Percentiles rank a stretch among this genome's conserved stretches.
These are phyloP conservation scores for Dryobotodes eremita DNA, from an alignment of 2,888 invertebrate genomes.

Conservation along the genomic window DNA sequence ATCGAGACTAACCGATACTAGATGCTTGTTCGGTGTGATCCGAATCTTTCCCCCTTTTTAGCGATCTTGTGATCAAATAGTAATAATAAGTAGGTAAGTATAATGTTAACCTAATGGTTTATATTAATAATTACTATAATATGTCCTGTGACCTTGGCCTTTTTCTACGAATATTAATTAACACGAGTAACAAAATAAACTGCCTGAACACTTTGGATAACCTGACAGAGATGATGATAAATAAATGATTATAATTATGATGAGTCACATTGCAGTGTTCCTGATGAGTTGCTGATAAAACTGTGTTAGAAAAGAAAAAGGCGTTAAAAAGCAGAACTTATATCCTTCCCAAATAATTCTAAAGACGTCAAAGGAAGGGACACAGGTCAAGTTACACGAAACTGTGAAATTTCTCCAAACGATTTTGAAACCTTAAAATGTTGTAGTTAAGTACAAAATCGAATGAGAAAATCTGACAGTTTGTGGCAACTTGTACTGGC, in stretches of 20 bases:
- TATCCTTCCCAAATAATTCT: neutral
- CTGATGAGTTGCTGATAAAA: neutral
- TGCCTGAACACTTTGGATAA: neutral
- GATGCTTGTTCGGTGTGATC: neutral
- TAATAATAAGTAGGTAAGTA: too few species aligned
- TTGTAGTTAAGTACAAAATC: too few species aligned
- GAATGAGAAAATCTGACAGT: too few species aligned
- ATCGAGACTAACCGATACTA: neutral
- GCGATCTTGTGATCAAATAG: neutral
- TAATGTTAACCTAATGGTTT: too few species aligned
- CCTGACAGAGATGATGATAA: neutral
- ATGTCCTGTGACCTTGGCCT: neutral
- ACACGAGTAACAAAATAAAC: neutral
- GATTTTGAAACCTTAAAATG: too few species aligned
- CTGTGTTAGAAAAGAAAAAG: neutral
- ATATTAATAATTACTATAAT: neutral
- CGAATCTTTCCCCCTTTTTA: neutral
- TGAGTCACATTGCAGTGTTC: neutral
- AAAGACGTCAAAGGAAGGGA: slow-evolving; percentile 14
- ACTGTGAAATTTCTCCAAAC: too few species aligned
- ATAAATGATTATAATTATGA: too few species aligned
- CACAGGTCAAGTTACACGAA: too few species aligned
- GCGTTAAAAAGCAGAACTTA: neutral
- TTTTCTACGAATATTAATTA: too few species aligned
- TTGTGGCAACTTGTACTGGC: too few species aligned